Evolutionary conservation across 2,888 invertebrate genomes (phyloP), one percentile per base, ranked within the genome.

Genomic region (Arge pagana): DNA sequence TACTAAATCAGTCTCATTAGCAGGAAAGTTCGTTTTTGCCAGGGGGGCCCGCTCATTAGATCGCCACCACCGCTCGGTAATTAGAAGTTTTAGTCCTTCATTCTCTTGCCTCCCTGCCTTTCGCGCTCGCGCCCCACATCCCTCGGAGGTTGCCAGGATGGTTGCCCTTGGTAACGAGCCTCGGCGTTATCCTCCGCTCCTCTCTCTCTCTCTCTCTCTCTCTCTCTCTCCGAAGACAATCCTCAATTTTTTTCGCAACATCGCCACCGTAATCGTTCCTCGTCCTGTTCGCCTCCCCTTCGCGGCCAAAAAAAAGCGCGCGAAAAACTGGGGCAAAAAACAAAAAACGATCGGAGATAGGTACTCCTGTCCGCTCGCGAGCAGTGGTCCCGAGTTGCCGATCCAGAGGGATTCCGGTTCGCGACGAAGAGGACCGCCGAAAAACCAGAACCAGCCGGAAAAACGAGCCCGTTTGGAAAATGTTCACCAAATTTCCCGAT

Each of bases 1-100:
- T n/a, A n/a, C n/a, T 68, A 68, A 70, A 71, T 71, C 69, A 68
- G 68, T 68, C 70, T 71, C 67, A 68, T 71, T 71, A 71, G 67
- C 64, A 62, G 62, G 66, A 70, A 71, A 70, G 65, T 68, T 68
- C 66, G 67, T 68, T 69, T 68, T 68, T 69, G 66, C 64, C 54
- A 33, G 60, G 59, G 64, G 64, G 65, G 63, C 63, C 62, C 60
- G 66, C 67, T 70, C 70, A 68, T 69, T 68, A 71, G 69, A 69
- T 68, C 67, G 63, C 67, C 68, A 64, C 66, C 65, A 65, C 65
- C 65, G 68, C 65, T 66, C 66, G 67, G 68, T 70, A 71, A 71
- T 71, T 71, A 70, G 70, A 71, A 71, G 68, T 70, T 70, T 71
- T 69, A 68, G 67, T 65, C 54, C 62, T 59, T 61, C 61, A 8